Conservation (phyloP, 1,140 invertebrate species). For the Euura saliciscinereae region DNA sequence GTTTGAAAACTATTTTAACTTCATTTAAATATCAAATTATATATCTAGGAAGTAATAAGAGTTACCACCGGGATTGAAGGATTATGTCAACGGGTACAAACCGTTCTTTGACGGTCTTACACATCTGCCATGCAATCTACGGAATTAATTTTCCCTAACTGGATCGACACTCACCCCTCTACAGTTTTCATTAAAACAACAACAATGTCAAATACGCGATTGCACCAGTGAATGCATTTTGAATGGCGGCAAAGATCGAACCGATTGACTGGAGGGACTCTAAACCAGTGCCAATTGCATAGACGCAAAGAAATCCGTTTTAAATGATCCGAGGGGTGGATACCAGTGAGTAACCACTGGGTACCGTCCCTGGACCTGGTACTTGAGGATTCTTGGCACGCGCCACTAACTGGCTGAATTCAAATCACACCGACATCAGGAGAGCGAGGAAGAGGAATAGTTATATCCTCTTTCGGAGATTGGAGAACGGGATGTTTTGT, state of each 20-base stretch:
- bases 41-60: conserved; percentile 4
- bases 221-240: too few species aligned
- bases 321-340: not conserved
- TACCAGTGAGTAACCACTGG: conserved; percentile 39
- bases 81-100: not conserved
- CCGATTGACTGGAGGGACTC: too few species aligned
- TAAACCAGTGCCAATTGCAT: too few species aligned
- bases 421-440: conserved; percentile 51
- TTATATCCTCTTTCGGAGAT: conserved; percentile 43
- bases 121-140: not conserved
- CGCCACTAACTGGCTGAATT: conserved; percentile 58
- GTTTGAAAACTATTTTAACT: conserved; percentile 49
- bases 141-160: not conserved
- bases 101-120: not conserved
- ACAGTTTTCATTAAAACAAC: too few species aligned
- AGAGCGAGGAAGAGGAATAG: conserved; percentile 52
- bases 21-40: conserved; percentile 50
- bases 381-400: conserved; percentile 52
- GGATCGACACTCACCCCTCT: not conserved
- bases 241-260: too few species aligned
- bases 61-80: not conserved
- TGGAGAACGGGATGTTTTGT: conserved; percentile 4
- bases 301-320: not conserved
- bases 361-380: conserved; percentile 43
- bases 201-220: too few species aligned